Evolutionary conservation across 2,888 invertebrate species (phyloP), one percentile per base, ranked within the genome.

Genomic region (Brachylomia viminalis): DNA sequence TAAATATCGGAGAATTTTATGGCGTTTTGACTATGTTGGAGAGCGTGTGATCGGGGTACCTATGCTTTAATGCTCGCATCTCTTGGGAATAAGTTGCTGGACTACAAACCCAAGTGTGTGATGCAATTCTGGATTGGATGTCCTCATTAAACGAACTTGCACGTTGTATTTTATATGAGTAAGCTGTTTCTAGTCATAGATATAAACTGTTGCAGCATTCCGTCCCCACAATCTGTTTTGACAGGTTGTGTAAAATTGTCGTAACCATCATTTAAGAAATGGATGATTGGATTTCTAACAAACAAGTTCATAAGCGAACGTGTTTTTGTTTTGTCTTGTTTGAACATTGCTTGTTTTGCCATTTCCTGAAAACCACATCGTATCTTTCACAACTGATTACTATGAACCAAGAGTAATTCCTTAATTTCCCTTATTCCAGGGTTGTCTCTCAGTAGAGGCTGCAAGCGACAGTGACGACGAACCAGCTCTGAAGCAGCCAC

Each of bases 401-500:
- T n/a, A 10, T 42, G 42, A 10, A 10, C 42, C 42, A 11, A 8
- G 1, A 33, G 49, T 75, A 33, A 85, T 58, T 27, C 7, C 0
- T 52, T 13, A 2, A 47, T 62, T 72, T 86, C n/a, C 27, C 23
- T 67, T 56, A 64, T 85, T 97, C 75, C 97, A 98, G 98, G 97
- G 96, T 90, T 96, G 96, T 72, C 90, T 93, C 79, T 93, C 96
- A 88, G 95, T 95, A 76, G 97, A 97, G 89, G 92, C 90, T 13
- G 93, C 93, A 71, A 97, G 97, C 79, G 97, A 98, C 92, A 97
- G 97, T 90, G 98, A 98, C 97, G 98, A 98, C 94, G 98, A 98
- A 91, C 98, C 98, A 69, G 97, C 97, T 72, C 96, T 97, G 83
- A 98, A 98, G 92, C 97, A 98, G 91, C 98, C 98, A n/a, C 96